Base-by-base conservation (phyloP, 2,888 invertebrate species). In the Epirrhoe tristata region DNA sequence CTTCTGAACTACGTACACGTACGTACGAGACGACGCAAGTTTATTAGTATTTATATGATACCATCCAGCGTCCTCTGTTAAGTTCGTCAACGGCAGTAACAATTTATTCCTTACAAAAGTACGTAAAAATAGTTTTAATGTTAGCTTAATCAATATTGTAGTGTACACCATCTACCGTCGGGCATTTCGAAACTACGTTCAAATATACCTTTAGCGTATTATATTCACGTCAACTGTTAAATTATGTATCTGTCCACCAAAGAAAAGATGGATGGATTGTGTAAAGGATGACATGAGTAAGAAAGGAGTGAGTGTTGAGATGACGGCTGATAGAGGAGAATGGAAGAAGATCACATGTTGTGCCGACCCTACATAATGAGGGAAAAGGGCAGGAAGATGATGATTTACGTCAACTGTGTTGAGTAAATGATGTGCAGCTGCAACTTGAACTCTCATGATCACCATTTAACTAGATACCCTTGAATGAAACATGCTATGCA, bases 371-470 rank as follows among this genome's bases (percentile, higher is more conserved):
- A n/a, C n/a, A n/a, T n/a, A n/a, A n/a, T n/a, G n/a, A n/a, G n/a
- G n/a, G n/a, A n/a, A n/a, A n/a, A n/a, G n/a, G n/a, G n/a, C n/a
- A n/a, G n/a, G n/a, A n/a, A n/a, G n/a, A n/a, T n/a, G n/a, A n/a
- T n/a, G n/a, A n/a, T n/a, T n/a, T n/a, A n/a, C n/a, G n/a, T n/a
- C 51, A 51, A 50, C 6, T 12, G 31, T 8, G 31, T 24, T 54
- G 31, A 31, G 46, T 24, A 61, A 48, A 55, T 54, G 7, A 36
- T 10, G 8, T 52, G 58, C 63, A 69, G 63, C 43, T 65, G 81
- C 77, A 81, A 78, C 78, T 77, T 74, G 79, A 83, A 84, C 81
- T 82, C 77, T 43, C 48, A 62, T 32, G 50, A 63, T 52, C 56
- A 39, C 53, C 57, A 53, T 55, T 55, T 53, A 57, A 48, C 63